Conservation (phyloP, 2,797 vertebrate genomes). For the Sciaenops ocellatus region DNA sequence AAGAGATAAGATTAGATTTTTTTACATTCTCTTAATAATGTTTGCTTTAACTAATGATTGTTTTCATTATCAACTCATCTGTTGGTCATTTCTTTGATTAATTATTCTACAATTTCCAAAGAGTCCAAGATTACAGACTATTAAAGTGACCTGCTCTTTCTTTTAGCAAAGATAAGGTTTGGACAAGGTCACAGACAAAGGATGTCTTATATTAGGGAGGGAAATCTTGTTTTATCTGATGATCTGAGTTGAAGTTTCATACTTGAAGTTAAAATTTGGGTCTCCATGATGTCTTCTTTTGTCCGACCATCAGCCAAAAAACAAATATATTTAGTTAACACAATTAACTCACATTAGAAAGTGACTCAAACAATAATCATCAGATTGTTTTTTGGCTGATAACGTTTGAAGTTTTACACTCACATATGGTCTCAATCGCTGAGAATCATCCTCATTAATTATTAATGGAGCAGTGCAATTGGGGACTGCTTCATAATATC, state of each 20-base stretch:
- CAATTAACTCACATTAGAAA: too few species aligned
- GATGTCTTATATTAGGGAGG: conserved; percentile 1
- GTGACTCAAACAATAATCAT: too few species aligned
- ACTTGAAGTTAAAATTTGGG: conserved; percentile 43
- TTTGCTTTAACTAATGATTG: too few species aligned
- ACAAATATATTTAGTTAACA: neutral
- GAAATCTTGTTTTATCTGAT: conserved; percentile 56
- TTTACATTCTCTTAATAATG: neutral
- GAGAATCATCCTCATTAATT: neutral
- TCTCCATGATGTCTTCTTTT: neutral
- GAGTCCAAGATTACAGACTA: neutral
- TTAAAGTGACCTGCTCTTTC: too few species aligned
- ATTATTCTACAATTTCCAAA: neutral
- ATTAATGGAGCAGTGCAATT: neutral
- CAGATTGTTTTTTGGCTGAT: too few species aligned
- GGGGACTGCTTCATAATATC: neutral
- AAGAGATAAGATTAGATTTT: too few species aligned
- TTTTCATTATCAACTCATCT: neutral
- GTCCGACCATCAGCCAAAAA: neutral
- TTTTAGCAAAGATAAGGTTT: too few species aligned
- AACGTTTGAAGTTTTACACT: neutral
- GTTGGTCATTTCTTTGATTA: neutral
- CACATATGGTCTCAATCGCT: too few species aligned
- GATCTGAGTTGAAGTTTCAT: conserved; percentile 29
- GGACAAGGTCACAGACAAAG: neutral